phyloP scores from a whole-genome alignment of 1,140 invertebrate species.

The Apis laboriosa region DNA sequence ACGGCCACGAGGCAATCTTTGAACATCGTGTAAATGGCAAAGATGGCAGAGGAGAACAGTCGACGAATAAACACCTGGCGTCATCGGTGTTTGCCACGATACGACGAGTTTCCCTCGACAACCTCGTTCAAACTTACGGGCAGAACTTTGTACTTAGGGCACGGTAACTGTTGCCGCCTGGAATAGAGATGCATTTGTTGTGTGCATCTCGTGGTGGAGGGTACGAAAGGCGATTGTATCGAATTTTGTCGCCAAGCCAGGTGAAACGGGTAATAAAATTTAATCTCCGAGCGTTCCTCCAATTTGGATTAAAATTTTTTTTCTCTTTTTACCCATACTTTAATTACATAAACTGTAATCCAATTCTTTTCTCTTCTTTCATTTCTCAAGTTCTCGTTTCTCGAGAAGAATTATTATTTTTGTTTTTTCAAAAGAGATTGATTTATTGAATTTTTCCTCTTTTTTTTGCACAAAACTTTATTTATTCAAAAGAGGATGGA shows the following conservation, averaged over 20 bases:
- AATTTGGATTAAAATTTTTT: background rate
- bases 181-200: constrained; percentile 29
- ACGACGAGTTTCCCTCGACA: constrained; percentile 16
- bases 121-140: constrained; percentile 12
- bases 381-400: no score
- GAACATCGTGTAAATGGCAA: background rate
- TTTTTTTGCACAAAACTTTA: no score
- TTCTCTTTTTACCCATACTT: no score
- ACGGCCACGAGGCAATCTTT: background rate
- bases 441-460: no score
- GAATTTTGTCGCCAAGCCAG: background rate
- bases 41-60: background rate
- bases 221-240: constrained; percentile 5
- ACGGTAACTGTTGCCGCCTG: background rate
- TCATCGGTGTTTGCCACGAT: background rate
- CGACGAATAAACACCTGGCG: constrained; percentile 29
- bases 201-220: background rate
- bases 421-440: no score
- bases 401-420: no score
- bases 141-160: constrained; percentile 46
- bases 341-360: no score
- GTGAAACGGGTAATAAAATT: background rate
- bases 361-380: no score
- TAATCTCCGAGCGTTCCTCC: no score
- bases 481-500: no score